phyloP scores from a whole-genome alignment of 1,140 invertebrate species.

The Drosophila pandora region DNA sequence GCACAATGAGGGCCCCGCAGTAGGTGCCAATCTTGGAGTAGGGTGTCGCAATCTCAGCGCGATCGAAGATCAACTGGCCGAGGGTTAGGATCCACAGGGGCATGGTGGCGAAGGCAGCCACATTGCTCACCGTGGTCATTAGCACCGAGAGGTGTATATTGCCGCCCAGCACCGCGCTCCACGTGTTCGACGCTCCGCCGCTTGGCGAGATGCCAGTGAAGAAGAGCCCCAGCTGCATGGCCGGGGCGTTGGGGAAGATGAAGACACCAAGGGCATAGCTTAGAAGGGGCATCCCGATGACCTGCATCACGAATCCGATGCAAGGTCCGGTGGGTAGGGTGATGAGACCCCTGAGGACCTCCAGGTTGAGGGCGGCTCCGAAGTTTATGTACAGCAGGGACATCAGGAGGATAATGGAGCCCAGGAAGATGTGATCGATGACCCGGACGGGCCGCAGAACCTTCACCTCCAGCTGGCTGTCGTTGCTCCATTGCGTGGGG shows the following conservation, averaged over 20 bases:
- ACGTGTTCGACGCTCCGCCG: conserved; percentile 98
- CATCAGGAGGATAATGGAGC: conserved; percentile 91
- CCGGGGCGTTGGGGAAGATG: conserved; percentile 88
- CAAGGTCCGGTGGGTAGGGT: conserved; percentile 90
- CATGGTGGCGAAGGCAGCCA: conserved; percentile 96
- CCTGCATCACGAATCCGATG: conserved; percentile 93
- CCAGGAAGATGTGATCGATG: conserved; percentile 91
- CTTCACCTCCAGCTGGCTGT: conserved; percentile 83
- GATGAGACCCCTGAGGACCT: conserved; percentile 88
- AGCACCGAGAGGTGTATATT: conserved; percentile 95
- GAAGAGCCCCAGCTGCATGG: conserved; percentile 94
- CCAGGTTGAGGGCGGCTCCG: conserved; percentile 94
- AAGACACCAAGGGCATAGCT: conserved; percentile 90
- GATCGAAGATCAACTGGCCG: conserved; percentile 91
- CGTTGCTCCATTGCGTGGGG: conserved; percentile 39
- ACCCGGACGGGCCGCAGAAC: conserved; percentile 87
- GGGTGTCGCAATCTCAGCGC: conserved; percentile 90
- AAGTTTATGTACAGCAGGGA: conserved; percentile 96
- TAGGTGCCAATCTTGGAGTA: conserved; percentile 91
- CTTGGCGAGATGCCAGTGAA: conserved; percentile 95
- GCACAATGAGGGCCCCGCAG: conserved; percentile 92
- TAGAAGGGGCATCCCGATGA: conserved; percentile 94
- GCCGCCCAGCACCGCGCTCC: conserved; percentile 94
- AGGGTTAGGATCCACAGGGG: conserved; percentile 97
- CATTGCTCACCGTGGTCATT: conserved; percentile 95